Base-by-base conservation (phyloP, 2,888 invertebrate species). In the Carterocephalus palaemon region DNA sequence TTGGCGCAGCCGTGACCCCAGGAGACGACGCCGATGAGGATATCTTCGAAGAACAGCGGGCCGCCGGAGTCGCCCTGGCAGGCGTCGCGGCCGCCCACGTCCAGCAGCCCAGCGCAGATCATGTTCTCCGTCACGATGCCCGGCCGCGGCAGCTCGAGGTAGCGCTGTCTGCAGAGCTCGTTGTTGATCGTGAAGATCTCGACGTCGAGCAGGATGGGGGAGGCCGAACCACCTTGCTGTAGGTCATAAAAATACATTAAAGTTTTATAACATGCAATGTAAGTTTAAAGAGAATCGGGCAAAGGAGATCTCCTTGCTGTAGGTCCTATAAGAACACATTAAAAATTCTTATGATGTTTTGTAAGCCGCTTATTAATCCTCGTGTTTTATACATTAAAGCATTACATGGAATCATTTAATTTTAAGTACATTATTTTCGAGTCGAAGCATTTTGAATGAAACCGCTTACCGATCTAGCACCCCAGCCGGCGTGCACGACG, bases 1-100 rank as follows among this genome's bases (percentile, higher is more conserved):
- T 69, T 65, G 13, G 77, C 83, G 52, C 83, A 84, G 10, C 73
- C 69, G 47, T 67, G 69, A 46, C 83, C 79, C 67, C 75, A 80
- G 43, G 82, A 78, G 20, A 78, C 75, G 42, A 83, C 61, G 17
- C 82, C 83, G 47, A 83, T 66, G 41, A 78, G 65, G 40, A 64
- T 64, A 2, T 48, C 7, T 32, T 66, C 65, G 48, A 61, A 61
- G 57, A 52, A 54, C 16, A 59, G 41, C 1, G 60, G 58, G n/a
- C 57, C 57, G 0, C 62, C 85, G 40, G 77, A 75, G 63, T 85
- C 84, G 1, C 57, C 61, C 8, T 54, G 53, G 45, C 62, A 61
- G 7, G 64, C 64, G n/a, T 62, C 67, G 1, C 53, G 59, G 23
- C 74, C 75, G 0, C 74, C 72, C 2, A 68, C 52, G 17, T 78